Conservation (phyloP, 1,140 invertebrate species). For the Sesamia nonagrioides region DNA sequence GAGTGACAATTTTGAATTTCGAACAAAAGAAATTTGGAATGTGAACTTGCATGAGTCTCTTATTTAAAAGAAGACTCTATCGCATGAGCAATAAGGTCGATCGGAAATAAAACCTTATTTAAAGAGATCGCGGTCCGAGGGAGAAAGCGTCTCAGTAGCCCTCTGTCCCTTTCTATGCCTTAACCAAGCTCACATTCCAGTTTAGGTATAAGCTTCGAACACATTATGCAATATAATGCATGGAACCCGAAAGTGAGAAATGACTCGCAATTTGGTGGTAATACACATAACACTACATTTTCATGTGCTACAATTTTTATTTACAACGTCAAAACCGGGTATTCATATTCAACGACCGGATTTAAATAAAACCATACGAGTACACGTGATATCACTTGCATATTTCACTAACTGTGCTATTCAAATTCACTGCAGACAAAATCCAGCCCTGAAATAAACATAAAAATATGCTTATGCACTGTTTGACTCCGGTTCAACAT, state of each 20-base stretch:
- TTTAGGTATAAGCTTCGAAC: no score
- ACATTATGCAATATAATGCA: no score
- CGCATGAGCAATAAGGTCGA: no score
- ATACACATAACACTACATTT: background rate
- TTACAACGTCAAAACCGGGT: conserved; percentile 23
- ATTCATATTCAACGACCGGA: conserved; percentile 55
- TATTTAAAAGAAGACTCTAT: no score
- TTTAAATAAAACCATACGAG: conserved; percentile 68
- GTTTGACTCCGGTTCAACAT: conserved; percentile 48
- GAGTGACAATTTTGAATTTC: no score
- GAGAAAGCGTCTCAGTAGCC: no score
- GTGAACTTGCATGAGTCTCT: no score
- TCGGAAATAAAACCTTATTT: no score
- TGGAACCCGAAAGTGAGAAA: background rate
- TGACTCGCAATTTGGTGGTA: background rate
- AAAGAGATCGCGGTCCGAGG: no score
- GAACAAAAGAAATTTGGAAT: no score
- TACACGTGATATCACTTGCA: conserved; percentile 66
- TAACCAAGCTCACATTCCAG: no score
- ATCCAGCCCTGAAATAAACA: conserved; percentile 66
- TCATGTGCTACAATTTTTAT: conserved; percentile 17
- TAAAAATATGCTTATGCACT: conserved; percentile 68
- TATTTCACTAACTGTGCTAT: conserved; percentile 67
- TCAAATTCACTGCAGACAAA: conserved; percentile 72
- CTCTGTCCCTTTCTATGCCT: no score